Conservation (phyloP, 2,113 vertebrate species). For the Alexandromys fortis region DNA sequence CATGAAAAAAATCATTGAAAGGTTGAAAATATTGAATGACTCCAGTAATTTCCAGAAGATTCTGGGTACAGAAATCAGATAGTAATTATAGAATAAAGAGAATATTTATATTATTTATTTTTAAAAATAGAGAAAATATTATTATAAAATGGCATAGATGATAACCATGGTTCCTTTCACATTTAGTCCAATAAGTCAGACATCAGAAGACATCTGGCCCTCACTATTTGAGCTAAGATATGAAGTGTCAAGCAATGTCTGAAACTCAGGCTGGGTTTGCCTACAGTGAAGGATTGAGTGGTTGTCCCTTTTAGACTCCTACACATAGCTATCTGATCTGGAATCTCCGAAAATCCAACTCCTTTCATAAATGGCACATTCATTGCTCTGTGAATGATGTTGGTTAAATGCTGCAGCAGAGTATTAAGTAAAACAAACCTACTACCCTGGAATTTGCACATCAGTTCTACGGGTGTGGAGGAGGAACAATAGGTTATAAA, state of each 20-base stretch:
- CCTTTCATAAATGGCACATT: not conserved
- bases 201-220: not conserved
- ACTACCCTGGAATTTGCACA: not conserved
- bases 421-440: not conserved
- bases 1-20: not conserved
- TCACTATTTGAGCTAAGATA: not conserved
- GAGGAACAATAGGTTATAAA: not conserved
- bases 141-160: not conserved
- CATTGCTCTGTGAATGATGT: not conserved
- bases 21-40: not conserved
- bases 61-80: not conserved
- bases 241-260: not conserved
- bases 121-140: not conserved
- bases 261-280: not conserved
- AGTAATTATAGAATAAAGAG: not conserved
- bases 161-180: not conserved
- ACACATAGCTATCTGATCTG: not conserved
- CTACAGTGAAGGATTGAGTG: not conserved
- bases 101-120: not conserved
- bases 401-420: not conserved
- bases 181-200: not conserved
- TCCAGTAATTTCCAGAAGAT: not conserved
- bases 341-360: no score
- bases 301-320: not conserved
- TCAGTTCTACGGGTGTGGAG: not conserved